phyloP scores from a whole-genome alignment of 2,888 invertebrate species.

The Deroplatys truncata region DNA sequence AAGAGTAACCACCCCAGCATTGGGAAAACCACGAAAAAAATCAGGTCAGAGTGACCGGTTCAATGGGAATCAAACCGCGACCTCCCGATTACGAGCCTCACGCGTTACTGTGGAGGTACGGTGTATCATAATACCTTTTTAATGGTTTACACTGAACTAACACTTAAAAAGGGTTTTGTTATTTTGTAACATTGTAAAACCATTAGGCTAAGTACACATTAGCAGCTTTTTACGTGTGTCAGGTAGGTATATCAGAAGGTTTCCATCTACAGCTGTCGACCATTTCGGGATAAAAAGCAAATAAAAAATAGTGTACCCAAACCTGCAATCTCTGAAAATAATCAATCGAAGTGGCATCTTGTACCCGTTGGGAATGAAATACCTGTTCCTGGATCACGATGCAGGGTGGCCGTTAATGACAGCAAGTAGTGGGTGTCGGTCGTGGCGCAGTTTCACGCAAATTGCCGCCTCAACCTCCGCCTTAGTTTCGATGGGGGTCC shows the following conservation, averaged over 20 bases:
- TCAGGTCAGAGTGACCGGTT: too few species aligned
- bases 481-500: not conserved
- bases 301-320: not conserved
- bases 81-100: too few species aligned
- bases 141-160: too few species aligned
- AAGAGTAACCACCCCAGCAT: too few species aligned
- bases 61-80: too few species aligned
- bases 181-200: not conserved
- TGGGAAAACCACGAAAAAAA: too few species aligned
- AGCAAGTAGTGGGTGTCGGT: not conserved
- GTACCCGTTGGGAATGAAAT: not conserved
- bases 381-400: not conserved
- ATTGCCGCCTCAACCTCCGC: not conserved
- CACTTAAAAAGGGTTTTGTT: not conserved
- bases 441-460: not conserved
- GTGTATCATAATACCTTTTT: too few species aligned
- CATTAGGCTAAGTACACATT: not conserved
- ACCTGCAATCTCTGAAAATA: not conserved
- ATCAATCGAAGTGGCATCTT: not conserved
- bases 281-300: not conserved
- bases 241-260: not conserved
- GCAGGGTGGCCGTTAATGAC: not conserved
- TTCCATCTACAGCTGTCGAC: not conserved
- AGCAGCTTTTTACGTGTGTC: not conserved
- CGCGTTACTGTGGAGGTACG: too few species aligned